Base-by-base conservation (phyloP, 2,113 vertebrate genomes). In the Nibea coibor region DNA sequence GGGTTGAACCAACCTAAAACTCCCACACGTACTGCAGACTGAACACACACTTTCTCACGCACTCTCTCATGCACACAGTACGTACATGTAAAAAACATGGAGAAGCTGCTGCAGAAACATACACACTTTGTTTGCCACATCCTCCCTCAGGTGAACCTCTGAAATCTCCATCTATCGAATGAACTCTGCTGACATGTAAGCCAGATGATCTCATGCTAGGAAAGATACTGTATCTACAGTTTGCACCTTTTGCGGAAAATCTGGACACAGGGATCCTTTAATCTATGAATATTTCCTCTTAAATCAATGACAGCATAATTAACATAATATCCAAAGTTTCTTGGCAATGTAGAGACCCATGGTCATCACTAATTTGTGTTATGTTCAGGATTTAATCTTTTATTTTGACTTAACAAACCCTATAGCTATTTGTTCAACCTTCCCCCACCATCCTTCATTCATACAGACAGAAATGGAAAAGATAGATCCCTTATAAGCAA, bases 1-100 rank as follows among this genome's bases (percentile, higher is more conserved):
- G 93, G 95, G 67, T 84, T 97, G 59, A 94, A 96, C 91, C 96
- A 97, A 92, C 97, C 97, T 73, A 95, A 95, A 89, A 98, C 97
- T 0, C 97, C 97, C 54, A 97, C 97, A 15, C 95, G 95, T 28
- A 91, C 90, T 5, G 91, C 96, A 11, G 66, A 96, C 80, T 97
- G 95, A 81, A 66, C 67, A 57, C 72, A 2, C 28, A 51, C 45
- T 67, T 31, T 62, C 12, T 42, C 10, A 19, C 58, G 53, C 22
- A 80, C 78, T 68, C 82, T 67, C 24, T 24, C 22, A 53, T 39
- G 69, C 45, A 67, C 17, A 53, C 10, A 72, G 31, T 71, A 73
- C 61, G 53, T 43, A 26, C 45, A 61, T 73, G 53, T 80, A 54
- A 75, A 69, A 69, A 69, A 81, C 63, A 69, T 57, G 42, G 35